Evolutionary conservation across 2,888 invertebrate genomes (phyloP).

Genomic region (Ecdyonurus torrentis): DNA sequence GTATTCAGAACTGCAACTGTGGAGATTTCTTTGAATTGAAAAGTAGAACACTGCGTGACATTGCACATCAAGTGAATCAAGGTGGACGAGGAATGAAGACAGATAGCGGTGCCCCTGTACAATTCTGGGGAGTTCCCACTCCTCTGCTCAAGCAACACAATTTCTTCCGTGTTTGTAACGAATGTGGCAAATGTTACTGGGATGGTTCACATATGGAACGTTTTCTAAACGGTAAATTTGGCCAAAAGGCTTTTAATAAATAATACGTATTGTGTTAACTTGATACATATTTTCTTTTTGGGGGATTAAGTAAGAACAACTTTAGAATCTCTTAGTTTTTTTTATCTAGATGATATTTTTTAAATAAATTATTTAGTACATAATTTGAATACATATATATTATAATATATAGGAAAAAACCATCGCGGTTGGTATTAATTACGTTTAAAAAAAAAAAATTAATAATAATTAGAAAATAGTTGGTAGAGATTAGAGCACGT

Average conservation of each 20-base stretch:
- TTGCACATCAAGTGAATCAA: slow-evolving; percentile 21
- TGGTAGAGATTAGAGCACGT: no score
- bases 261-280: no score
- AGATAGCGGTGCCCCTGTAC: slow-evolving; percentile 2
- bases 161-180: slow-evolving; percentile 47
- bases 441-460: no score
- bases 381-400: no score
- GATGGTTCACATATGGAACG: slow-evolving; percentile 34
- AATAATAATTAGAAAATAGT: no score
- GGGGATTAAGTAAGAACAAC: no score
- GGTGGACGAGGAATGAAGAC: slow-evolving; percentile 1
- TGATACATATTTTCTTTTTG: no score
- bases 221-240: neutral
- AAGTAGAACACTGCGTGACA: slow-evolving; percentile 22
- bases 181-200: slow-evolving; percentile 63
- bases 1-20: slow-evolving; percentile 32
- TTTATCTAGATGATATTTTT: no score
- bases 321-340: no score
- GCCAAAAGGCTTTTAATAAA: neutral
- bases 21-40: slow-evolving; percentile 28
- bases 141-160: slow-evolving; percentile 30
- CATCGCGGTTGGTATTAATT: no score
- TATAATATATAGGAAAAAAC: no score
- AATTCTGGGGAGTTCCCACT: slow-evolving; percentile 31
- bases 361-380: no score